Percentiles rank a stretch among this genome's conserved stretches.
phyloP scores from a whole-genome alignment of 2,113 vertebrate species.

The Myiozetetes cayanensis region DNA sequence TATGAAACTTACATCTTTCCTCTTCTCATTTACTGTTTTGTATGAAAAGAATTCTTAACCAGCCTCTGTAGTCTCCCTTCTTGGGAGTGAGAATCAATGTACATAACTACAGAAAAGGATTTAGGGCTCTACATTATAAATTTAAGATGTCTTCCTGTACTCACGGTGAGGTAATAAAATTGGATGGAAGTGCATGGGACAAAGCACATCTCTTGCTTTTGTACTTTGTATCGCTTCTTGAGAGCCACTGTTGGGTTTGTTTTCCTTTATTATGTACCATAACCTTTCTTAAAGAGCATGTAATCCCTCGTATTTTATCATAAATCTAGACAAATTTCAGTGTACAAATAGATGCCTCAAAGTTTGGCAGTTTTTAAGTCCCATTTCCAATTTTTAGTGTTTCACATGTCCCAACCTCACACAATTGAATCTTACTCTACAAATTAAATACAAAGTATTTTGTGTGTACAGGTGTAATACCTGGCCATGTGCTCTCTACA shows the following conservation, averaged over 20 bases:
- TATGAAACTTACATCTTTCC: background rate
- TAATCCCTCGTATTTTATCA: background rate
- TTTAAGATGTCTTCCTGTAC: background rate
- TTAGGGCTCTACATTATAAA: background rate
- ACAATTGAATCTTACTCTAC: background rate
- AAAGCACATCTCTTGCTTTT: background rate
- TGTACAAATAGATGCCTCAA: background rate
- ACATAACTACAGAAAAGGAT: background rate
- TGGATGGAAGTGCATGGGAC: background rate
- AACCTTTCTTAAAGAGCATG: background rate
- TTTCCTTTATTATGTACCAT: background rate
- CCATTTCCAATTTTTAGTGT: background rate
- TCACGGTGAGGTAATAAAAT: background rate
- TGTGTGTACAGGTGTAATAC: background rate
- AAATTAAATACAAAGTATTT: background rate
- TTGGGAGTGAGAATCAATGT: background rate
- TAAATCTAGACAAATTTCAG: background rate
- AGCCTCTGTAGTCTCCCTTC: background rate
- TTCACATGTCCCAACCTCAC: background rate
- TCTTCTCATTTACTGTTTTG: background rate
- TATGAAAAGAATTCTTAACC: background rate
- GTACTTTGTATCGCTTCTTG: background rate
- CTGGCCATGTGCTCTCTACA: background rate
- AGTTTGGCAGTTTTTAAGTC: background rate
- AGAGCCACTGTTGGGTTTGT: background rate